Evolutionary conservation across 2,113 vertebrate genomes (phyloP), one percentile per base, ranked within the genome.

Genomic region (Jaculus jaculus): DNA sequence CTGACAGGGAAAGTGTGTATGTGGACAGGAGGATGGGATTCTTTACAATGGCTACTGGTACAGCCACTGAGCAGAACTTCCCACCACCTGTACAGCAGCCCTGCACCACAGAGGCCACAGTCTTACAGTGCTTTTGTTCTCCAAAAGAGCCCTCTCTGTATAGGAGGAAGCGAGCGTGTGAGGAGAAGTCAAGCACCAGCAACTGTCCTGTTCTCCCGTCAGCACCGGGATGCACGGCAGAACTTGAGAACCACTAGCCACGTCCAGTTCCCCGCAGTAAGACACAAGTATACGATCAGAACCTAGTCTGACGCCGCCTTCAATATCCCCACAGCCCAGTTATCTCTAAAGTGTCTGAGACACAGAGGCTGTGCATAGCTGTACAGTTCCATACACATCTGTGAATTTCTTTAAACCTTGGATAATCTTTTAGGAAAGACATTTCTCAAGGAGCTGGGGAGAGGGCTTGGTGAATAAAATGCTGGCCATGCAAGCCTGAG

Each of bases 401-500:
- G 12, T 34, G 51, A 58, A 78, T 78, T 60, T 16, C 85, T 90
- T 80, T 71, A 90, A 91, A 81, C 13, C 32, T 78, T 32, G 1
- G 89, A 24, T 61, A 32, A 21, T 30, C 54, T 68, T 71, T 34
- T n/a, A 85, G 73, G 83, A 93, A 91, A 81, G 10, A 60, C 15
- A 39, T 72, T 84, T 39, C 82, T 90, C 66, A 34, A 71, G 74
- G 77, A 79, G 69, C 32, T 30, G 24, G 74, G 54, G 86, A 47
- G 42, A 47, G 5, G 42, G 42, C 42, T 47, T 47, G 42, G 42
- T 47, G 42, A 8, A 47, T 47, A 47, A 47, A 47, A 47, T 47
- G 8, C 42, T 47, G 5, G 42, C 42, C 42, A 47, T 47, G 42
- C 42, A 47, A 47, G 42, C 42, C 42, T 47, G 42, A 47, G 42